Conservation (phyloP, 2,888 invertebrate genomes). For the Carterocephalus palaemon region DNA sequence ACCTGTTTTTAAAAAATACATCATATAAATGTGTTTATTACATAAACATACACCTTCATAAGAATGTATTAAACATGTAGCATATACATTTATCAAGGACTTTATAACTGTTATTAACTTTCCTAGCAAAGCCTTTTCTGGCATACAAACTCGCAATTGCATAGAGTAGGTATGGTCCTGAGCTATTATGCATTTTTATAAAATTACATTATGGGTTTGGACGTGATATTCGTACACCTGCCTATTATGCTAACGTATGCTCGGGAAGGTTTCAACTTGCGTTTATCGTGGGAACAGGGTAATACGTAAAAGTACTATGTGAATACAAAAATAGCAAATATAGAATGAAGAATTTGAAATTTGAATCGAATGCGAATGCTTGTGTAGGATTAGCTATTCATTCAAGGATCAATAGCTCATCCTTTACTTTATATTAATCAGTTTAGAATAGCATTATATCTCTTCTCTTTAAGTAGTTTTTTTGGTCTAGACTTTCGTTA, state of each 20-base stretch:
- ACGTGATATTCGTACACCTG: slow-evolving; percentile 18
- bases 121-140: slow-evolving; percentile 19
- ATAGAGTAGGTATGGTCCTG: too few species aligned
- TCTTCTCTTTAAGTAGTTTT: too few species aligned
- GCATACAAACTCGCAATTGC: too few species aligned
- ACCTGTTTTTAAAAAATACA: too few species aligned
- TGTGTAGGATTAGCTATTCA: too few species aligned
- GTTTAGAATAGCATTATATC: too few species aligned
- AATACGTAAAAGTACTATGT: slow-evolving; percentile 10
- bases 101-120: slow-evolving; percentile 22
- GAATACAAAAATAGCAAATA: background rate
- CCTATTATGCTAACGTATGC: slow-evolving; percentile 17
- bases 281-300: slow-evolving; percentile 18
- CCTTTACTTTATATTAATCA: too few species aligned
- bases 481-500: too few species aligned
- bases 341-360: too few species aligned
- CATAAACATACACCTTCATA: slow-evolving; percentile 16
- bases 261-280: slow-evolving; percentile 9
- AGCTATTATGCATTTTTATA: slow-evolving; percentile 21
- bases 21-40: too few species aligned
- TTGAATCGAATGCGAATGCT: too few species aligned
- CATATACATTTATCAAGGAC: slow-evolving; percentile 22
- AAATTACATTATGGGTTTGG: slow-evolving; percentile 20
- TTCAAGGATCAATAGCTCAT: too few species aligned
- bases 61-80: slow-evolving; percentile 18